Percentiles rank a stretch among this genome's conserved stretches.
phyloP scores from a whole-genome alignment of 2,888 invertebrate genomes.

The Phengaris alcon region DNA sequence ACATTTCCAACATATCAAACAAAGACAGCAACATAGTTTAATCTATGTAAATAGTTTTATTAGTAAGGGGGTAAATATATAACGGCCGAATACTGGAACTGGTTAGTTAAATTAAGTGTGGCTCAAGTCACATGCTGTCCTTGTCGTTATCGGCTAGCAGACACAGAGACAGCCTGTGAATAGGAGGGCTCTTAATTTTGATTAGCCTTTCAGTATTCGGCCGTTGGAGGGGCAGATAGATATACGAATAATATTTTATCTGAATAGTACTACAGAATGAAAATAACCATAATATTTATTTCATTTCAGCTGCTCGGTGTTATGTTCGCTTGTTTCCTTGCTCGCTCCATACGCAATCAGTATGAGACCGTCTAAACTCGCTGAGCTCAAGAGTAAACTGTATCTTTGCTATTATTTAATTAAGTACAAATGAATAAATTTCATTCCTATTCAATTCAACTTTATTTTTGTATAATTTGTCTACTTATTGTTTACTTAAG shows the following conservation, averaged over 20 bases:
- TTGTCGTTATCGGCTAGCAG: no score
- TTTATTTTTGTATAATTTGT: conserved; percentile 23
- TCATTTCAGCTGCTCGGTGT: conserved; percentile 89
- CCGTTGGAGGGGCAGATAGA: no score
- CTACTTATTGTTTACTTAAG: conserved; percentile 46
- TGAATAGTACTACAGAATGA: neutral
- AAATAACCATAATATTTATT: conserved; percentile 24
- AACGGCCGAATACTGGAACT: no score
- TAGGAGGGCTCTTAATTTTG: no score
- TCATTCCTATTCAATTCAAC: conserved; percentile 22
- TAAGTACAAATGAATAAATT: conserved; percentile 34
- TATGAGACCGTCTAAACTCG: conserved; percentile 88
- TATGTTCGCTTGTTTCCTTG: conserved; percentile 94
- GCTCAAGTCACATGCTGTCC: no score
- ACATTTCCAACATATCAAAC: no score
- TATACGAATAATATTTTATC: neutral
- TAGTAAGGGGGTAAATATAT: no score
- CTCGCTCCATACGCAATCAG: conserved; percentile 93
- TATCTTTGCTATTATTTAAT: conserved; percentile 32
- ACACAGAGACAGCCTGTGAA: no score
- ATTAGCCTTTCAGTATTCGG: no score
- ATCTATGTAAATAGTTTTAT: no score
- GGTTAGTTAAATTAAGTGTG: no score
- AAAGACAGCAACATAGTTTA: no score
- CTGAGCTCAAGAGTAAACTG: conserved; percentile 26